Percentiles rank a stretch among this genome's conserved stretches.
Evolutionary conservation across 2,113 vertebrate species (phyloP).

Genomic region (Aramus guarauna): DNA sequence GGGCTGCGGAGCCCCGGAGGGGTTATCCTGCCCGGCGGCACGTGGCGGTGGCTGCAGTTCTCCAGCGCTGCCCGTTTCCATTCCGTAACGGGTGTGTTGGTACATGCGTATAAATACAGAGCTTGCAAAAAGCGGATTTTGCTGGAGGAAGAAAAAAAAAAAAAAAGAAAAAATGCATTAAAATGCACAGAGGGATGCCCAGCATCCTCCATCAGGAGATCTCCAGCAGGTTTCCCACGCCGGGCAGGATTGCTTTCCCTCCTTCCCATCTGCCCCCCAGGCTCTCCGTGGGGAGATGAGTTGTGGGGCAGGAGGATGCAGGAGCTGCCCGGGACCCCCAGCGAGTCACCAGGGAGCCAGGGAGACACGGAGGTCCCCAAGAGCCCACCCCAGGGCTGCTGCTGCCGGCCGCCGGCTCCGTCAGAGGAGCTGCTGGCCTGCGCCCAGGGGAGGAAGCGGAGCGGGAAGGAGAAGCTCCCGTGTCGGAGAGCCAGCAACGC

Average conservation of each 20-base stretch:
- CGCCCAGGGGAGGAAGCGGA: not conserved
- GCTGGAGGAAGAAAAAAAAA: fast-evolving
- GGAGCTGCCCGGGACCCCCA: not conserved
- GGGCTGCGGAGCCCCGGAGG: not conserved
- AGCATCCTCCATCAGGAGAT: not conserved
- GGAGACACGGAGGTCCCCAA: not conserved
- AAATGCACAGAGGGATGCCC: not conserved
- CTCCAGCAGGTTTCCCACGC: not conserved
- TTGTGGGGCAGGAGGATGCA: not conserved
- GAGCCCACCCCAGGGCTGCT: not conserved
- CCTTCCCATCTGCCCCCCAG: not conserved
- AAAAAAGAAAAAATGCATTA: not conserved
- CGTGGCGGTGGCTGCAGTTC: not conserved
- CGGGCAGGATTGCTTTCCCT: not conserved
- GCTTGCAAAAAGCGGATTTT: not conserved
- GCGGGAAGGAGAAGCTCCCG: not conserved
- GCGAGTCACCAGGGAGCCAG: not conserved
- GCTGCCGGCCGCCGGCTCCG: not conserved
- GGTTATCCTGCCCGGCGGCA: too few relatives aligned
- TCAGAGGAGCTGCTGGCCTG: not conserved
- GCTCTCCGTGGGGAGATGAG: not conserved
- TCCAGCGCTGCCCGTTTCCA: not conserved
- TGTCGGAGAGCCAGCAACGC: not conserved
- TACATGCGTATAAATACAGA: fast-evolving
- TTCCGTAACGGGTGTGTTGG: fast-evolving